Evolutionary conservation across 2,888 invertebrate species (phyloP).

Genomic region (Tillus elongatus): DNA sequence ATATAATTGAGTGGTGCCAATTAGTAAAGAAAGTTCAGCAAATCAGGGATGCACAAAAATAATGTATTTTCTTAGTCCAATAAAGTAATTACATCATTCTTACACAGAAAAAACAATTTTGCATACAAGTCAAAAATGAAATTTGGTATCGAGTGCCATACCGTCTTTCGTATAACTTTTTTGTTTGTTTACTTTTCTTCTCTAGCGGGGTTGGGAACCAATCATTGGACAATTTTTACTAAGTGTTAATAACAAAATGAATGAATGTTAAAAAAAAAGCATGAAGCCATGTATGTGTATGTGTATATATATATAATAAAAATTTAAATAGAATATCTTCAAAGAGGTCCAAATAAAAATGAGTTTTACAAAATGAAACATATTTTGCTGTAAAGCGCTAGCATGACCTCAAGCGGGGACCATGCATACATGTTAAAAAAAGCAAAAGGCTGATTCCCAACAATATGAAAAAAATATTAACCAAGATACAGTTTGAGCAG

Average conservation of each 20-base stretch:
- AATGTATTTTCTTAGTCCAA: no score
- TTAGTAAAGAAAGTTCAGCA: no score
- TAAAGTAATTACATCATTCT: no score
- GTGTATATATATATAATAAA: no score
- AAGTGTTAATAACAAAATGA: constrained; percentile 38
- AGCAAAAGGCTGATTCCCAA: constrained; percentile 37
- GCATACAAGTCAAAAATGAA: constrained; percentile 15
- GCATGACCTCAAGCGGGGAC: constrained; percentile 36
- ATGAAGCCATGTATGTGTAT: constrained; percentile 31
- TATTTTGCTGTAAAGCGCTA: neutral
- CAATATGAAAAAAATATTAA: constrained; percentile 22
- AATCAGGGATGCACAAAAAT: no score
- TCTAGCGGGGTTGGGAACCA: constrained; percentile 34
- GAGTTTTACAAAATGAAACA: constrained; percentile 5
- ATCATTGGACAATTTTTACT: constrained; percentile 28
- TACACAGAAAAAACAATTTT: no score
- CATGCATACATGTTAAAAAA: constrained; percentile 35
- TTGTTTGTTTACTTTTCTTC: constrained; percentile 20
- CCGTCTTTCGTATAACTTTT: constrained; percentile 28
- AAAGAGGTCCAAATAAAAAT: constrained; percentile 11
- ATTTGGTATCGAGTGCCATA: constrained; percentile 41
- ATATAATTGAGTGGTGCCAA: no score
- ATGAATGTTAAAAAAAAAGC: constrained; percentile 36
- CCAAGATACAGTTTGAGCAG: constrained; percentile 26
- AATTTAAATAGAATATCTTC: no score